Percentiles rank a stretch among this genome's conserved stretches.
Conservation (phyloP, 1,140 invertebrate genomes). For the Eulimnadia texana region DNA sequence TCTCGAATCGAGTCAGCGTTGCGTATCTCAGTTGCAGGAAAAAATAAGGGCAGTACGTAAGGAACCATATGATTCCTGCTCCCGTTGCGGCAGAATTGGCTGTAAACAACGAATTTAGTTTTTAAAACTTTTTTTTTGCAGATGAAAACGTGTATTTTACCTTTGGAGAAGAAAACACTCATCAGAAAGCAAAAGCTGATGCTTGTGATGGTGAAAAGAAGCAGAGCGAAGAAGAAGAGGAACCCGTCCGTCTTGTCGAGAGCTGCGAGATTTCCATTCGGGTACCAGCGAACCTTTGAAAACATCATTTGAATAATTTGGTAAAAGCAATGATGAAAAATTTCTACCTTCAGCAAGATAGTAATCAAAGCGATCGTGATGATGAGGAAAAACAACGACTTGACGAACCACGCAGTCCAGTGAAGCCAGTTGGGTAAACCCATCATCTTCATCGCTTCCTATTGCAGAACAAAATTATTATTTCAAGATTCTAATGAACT, state of each 20-base stretch:
- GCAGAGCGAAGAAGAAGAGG: slow-evolving; percentile 41
- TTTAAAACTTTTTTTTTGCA: slow-evolving; percentile 4
- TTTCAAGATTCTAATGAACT: too few species aligned
- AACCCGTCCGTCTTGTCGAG: slow-evolving; percentile 39
- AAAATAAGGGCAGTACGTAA: slow-evolving; percentile 52
- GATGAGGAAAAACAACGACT: slow-evolving; percentile 52
- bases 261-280: slow-evolving; percentile 24
- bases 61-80: slow-evolving; percentile 51
- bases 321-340: slow-evolving; percentile 20
- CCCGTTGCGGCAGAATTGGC: slow-evolving; percentile 55
- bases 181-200: slow-evolving; percentile 51
- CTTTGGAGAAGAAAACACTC: slow-evolving; percentile 50
- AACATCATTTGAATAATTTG: background rate
- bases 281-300: slow-evolving; percentile 24
- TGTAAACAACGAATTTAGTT: slow-evolving; percentile 25
- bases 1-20: slow-evolving; percentile 31
- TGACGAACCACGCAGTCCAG: slow-evolving; percentile 68
- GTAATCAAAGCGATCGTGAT: slow-evolving; percentile 40
- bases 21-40: slow-evolving; percentile 44
- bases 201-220: slow-evolving; percentile 39
- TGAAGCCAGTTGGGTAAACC: slow-evolving; percentile 65
- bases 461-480: slow-evolving; percentile 18
- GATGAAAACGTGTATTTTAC: slow-evolving; percentile 28
- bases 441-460: slow-evolving; percentile 83
- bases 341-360: slow-evolving; percentile 26